Base-by-base conservation (phyloP, 2,113 vertebrate species). In the Malurus elegans region DNA sequence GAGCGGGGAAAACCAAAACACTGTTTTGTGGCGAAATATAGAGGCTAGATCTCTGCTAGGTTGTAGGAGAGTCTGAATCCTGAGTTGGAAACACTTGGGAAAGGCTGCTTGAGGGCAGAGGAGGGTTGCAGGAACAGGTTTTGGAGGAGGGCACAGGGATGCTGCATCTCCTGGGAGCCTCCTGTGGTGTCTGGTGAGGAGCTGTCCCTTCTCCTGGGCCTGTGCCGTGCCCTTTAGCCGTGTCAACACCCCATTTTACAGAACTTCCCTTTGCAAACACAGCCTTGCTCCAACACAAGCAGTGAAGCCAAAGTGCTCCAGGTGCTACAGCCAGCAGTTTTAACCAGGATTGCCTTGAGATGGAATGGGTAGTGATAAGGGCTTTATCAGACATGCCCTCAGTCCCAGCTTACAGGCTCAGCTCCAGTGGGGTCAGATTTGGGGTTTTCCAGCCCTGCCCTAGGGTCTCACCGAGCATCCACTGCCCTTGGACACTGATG, bases 281-380 rank as follows among this genome's bases (percentile, higher is more conserved):
- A 79, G 50, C 56, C 70, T 31, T 6, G 1, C 42, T 94, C 79
- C 84, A 74, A 19, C 38, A 26, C 34, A 62, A 76, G 79, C 32
- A 54, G 13, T 4, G n/a, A 45, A 58, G 21, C 40, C 0, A 3
- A 58, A 70, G 50, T 3, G 2, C 29, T 79, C 11, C 12, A 36
- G 60, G 48, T 87, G 24, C 61, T 64, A 47, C 48, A 69, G 31
- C 21, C 29, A 61, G 53, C 8, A n/a, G 17, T 1, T 6, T 56
- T 56, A 90, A 45, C 47, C 29, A 45, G 58, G 58, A 8, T 42
- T 9, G 1, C 81, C 74, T 58, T 58, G 66, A 64, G 34, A 29
- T 2, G 1, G 19, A 48, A 19, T 2, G 0, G 20, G 10, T 4
- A 62, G 24, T 8, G 25, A 4, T 51, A 8, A 38, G 10, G 25